Percentiles rank a stretch among this genome's conserved stretches.
phyloP scores from a whole-genome alignment of 2,797 vertebrate species.

The Dendrocincla tyrannina region DNA sequence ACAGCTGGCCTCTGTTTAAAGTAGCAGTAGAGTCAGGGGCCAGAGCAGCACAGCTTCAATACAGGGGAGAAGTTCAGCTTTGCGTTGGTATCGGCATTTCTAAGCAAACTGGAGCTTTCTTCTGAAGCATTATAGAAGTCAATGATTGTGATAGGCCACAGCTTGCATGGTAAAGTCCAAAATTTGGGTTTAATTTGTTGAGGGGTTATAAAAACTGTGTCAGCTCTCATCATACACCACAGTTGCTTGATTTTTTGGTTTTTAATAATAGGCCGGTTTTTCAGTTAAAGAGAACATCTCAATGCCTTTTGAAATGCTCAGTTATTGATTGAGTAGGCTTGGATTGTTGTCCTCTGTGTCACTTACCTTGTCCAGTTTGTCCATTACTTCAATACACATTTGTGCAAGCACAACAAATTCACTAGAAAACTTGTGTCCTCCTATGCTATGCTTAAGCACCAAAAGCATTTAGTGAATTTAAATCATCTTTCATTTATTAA shows the following conservation, averaged over 20 bases:
- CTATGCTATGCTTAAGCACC: not conserved
- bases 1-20: not conserved
- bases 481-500: not conserved
- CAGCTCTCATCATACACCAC: not conserved
- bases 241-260: not conserved
- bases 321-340: not conserved
- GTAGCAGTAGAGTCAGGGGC: not conserved
- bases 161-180: not conserved
- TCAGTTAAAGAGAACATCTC: not conserved
- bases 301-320: not conserved
- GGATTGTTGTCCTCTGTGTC: not conserved
- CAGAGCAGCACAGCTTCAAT: not conserved
- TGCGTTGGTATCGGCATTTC: not conserved
- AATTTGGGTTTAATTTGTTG: not conserved
- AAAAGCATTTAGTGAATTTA: not conserved
- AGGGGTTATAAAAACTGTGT: not conserved
- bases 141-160: not conserved
- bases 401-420: not conserved
- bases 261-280: not conserved
- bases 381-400: not conserved
- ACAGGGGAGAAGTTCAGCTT: not conserved
- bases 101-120: not conserved
- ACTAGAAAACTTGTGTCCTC: not conserved
- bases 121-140: not conserved
- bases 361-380: not conserved